Evolutionary conservation across 1,140 invertebrate genomes (phyloP).

Genomic region (Trachymyrmex cornetzi): DNA sequence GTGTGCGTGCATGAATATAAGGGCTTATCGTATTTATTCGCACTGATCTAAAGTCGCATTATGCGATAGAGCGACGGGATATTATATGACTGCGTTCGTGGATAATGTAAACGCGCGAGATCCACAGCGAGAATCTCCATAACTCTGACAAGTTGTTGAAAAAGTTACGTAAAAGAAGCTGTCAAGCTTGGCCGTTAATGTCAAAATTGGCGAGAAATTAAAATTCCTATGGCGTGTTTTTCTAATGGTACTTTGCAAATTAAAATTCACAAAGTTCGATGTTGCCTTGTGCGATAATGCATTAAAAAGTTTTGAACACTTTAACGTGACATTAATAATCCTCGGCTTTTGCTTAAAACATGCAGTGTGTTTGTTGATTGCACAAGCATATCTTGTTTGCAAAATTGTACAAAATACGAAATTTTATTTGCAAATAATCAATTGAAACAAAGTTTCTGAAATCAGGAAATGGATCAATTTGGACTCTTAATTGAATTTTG

Average conservation of each 20-base stretch:
- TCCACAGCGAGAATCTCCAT: background rate
- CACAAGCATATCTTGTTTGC: background rate
- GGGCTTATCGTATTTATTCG: slow-evolving; percentile 44
- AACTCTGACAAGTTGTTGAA: background rate
- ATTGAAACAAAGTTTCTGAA: background rate
- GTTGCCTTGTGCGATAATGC: background rate
- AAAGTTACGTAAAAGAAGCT: background rate
- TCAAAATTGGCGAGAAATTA: background rate
- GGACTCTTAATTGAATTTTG: background rate
- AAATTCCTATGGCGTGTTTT: background rate
- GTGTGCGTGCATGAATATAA: background rate
- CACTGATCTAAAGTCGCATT: slow-evolving; percentile 39
- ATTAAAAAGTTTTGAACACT: slow-evolving; percentile 16
- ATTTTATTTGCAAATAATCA: background rate
- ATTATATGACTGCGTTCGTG: background rate
- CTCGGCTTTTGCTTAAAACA: background rate
- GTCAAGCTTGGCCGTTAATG: no score
- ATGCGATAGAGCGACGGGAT: background rate
- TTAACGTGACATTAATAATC: background rate
- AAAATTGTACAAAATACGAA: background rate
- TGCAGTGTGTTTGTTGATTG: background rate
- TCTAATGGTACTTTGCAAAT: background rate
- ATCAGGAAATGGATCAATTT: background rate
- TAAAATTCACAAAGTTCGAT: slow-evolving; percentile 24
- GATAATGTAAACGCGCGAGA: slow-evolving; percentile 21